These are phyloP conservation scores for Sympetrum striolatum DNA, from an alignment of 2,888 invertebrate genomes.

Conservation along the genomic window DNA sequence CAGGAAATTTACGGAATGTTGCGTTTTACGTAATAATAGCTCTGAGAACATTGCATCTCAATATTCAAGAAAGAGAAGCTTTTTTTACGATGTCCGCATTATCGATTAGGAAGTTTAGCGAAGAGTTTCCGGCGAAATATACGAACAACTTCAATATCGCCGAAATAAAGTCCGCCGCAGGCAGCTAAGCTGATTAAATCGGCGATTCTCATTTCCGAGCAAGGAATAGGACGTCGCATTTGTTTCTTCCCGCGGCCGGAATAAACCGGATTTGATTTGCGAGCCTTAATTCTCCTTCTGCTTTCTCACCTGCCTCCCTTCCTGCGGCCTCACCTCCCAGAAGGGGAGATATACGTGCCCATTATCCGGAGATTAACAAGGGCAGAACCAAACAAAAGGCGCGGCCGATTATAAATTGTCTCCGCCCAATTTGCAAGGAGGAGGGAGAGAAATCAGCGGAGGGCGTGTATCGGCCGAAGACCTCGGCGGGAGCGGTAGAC, in stretches of 20 bases:
- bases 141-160: neutral
- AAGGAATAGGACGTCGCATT: neutral
- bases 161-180: neutral
- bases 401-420: conserved; percentile 39
- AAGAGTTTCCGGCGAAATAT: neutral
- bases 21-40: too few species aligned
- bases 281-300: conserved; percentile 24
- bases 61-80: too few species aligned
- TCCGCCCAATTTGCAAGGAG: conserved; percentile 44
- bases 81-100: too few species aligned
- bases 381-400: conserved; percentile 39
- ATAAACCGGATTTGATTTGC: conserved; percentile 37
- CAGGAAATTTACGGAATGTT: too few species aligned
- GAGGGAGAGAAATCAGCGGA: neutral
- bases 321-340: neutral
- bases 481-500: neutral
- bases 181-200: neutral
- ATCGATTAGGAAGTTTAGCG: too few species aligned
- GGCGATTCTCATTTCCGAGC: neutral
- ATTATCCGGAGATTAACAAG: conserved; percentile 44
- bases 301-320: conserved; percentile 16
- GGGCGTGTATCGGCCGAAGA: neutral
- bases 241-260: conserved; percentile 11
- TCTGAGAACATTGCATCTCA: too few species aligned
- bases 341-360: conserved; percentile 2